Evolutionary conservation across 2,113 vertebrate species (phyloP).

Genomic region (Tetrax tetrax): DNA sequence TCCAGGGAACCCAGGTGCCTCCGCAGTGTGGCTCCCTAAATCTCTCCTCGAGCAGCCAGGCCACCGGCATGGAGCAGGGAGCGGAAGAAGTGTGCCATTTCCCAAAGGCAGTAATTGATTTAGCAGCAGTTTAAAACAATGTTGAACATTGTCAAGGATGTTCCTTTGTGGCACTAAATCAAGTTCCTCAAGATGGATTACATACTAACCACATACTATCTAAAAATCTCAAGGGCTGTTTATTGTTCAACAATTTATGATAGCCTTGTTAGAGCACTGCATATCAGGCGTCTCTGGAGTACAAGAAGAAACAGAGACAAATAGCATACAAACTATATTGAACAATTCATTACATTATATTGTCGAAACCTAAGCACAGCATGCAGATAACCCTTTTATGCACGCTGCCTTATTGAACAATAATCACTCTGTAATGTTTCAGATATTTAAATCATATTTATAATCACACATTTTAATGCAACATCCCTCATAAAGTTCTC

Average conservation of each 20-base stretch:
- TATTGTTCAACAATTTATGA: constrained; percentile 78
- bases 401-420: constrained; percentile 78
- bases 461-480: constrained; percentile 82
- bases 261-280: constrained; percentile 73
- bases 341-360: constrained; percentile 80
- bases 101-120: constrained; percentile 75
- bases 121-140: constrained; percentile 80
- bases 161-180: constrained; percentile 75
- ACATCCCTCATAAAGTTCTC: constrained; percentile 81
- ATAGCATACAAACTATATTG: constrained; percentile 67
- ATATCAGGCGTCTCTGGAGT: constrained; percentile 72
- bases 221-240: constrained; percentile 77
- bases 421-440: constrained; percentile 82
- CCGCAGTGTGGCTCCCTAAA: not conserved
- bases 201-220: constrained; percentile 73
- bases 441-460: constrained; percentile 86
- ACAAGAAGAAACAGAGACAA: constrained; percentile 74
- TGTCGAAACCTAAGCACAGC: constrained; percentile 65
- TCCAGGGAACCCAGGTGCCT: constrained; percentile 8
- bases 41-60: constrained; percentile 32
- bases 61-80: not conserved
- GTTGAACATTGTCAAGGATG: constrained; percentile 70
- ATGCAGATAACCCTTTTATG: constrained; percentile 76
- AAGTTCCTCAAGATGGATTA: constrained; percentile 72
- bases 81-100: constrained; percentile 8